Conservation (phyloP, 2,888 invertebrate genomes). For the Spialia ferax region DNA sequence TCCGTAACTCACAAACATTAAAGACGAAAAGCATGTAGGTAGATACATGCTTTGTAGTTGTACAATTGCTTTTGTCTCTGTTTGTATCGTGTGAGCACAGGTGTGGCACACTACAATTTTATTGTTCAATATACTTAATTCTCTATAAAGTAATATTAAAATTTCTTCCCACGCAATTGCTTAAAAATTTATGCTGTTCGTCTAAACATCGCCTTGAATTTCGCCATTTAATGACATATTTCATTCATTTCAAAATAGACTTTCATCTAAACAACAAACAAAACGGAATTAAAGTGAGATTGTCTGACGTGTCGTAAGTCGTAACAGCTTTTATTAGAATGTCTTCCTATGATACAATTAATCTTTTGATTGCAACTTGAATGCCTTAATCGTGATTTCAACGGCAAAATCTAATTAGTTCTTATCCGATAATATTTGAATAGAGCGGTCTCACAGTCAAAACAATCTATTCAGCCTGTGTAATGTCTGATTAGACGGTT, state of each 20-base stretch:
- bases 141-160: neutral
- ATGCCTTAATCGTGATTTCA: constrained; percentile 38
- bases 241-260: constrained; percentile 10
- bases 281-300: constrained; percentile 7
- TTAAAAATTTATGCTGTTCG: neutral
- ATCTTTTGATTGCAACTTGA: constrained; percentile 39
- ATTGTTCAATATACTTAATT: neutral
- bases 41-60: no score
- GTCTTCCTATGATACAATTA: constrained; percentile 38
- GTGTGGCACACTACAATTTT: neutral
- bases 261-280: constrained; percentile 7
- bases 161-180: neutral
- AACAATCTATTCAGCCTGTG: constrained; percentile 62
- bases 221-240: neutral
- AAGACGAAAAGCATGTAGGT: neutral
- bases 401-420: constrained; percentile 65
- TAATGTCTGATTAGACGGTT: constrained; percentile 72
- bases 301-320: constrained; percentile 30
- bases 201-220: neutral
- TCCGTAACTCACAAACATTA: neutral
- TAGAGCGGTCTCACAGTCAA: constrained; percentile 66
- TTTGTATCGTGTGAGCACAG: neutral
- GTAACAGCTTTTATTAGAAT: constrained; percentile 37
- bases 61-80: neutral
- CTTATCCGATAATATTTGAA: constrained; percentile 74